Evolutionary conservation across 2,888 invertebrate genomes (phyloP), one percentile per base, ranked within the genome.

Genomic region (Seira sanloemensis): DNA sequence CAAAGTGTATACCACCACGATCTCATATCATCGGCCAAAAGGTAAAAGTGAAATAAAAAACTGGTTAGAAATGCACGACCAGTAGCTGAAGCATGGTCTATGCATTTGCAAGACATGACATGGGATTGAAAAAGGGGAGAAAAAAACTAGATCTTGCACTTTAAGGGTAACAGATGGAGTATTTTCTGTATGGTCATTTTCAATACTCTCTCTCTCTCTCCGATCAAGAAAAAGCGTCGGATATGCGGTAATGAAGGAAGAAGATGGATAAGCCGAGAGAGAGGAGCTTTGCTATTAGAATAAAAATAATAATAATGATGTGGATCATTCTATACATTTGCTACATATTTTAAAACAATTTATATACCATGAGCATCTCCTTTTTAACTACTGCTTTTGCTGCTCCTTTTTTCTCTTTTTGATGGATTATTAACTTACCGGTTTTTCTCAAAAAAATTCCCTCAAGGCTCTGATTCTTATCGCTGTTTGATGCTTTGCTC

Each of bases 361-460:
- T 54, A 58, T 73, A 73, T 24, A 66, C 16, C 21, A 62, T 62
- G 62, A 62, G 21, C 65, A 77, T 77, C 68, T 75, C n/a, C n/a
- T 75, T 26, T 58, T 50, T 69, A 67, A 67, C 65, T 62, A 62
- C 62, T 62, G 62, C 50, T 50, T n/a, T 16, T 18, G 50, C 62
- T 69, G 58, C 82, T 78, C 72, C 74, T 85, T 85, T 85, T 84
- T 86, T 78, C 85, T 80, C n/a, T 88, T 88, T 87, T 88, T 89
- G 89, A 89, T 89, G 89, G 89, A 89, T 89, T 89, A 89, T 89
- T 89, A 89, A 87, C 89, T 87, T 89, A 88, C 88, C 88, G 89
- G 89, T 89, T 89, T 88, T 86, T n/a, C 81, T 87, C 85, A 86
- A 83, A 73, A 81, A 62, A 85, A 81, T 77, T 86, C 88, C 89